A percentile compares a stretch with the other conserved stretches of the same genome.
Evolutionary conservation across 1,140 invertebrate genomes (phyloP).

Genomic region (Drusus annulatus): DNA sequence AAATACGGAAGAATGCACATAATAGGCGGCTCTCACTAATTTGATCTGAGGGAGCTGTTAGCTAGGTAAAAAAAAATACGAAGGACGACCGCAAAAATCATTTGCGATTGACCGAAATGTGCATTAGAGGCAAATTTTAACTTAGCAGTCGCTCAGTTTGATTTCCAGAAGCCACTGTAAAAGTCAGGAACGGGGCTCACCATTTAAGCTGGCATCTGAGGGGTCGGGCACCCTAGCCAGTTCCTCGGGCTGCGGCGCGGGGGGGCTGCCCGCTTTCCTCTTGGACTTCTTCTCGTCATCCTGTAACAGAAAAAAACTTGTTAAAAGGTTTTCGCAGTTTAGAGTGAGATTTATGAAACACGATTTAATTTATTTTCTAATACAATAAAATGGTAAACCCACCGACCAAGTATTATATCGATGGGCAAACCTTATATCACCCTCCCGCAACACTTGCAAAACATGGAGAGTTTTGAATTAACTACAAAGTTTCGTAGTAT

Average conservation of each 20-base stretch:
- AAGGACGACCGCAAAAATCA: background rate
- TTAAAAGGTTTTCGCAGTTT: background rate
- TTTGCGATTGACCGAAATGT: background rate
- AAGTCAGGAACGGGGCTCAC: constrained; percentile 11
- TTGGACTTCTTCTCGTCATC: constrained; percentile 57
- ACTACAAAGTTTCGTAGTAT: too few species aligned
- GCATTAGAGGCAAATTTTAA: background rate
- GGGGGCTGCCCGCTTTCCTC: constrained; percentile 51
- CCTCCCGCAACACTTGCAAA: too few species aligned
- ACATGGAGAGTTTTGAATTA: too few species aligned
- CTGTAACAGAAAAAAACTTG: constrained; percentile 21
- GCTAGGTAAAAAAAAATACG: background rate
- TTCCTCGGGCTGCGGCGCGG: constrained; percentile 48
- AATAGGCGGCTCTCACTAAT: too few species aligned
- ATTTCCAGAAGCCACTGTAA: background rate
- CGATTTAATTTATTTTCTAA: too few species aligned
- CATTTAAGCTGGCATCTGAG: constrained; percentile 55
- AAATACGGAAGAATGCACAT: too few species aligned
- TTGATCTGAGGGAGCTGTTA: too few species aligned
- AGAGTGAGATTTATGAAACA: too few species aligned
- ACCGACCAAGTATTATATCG: too few species aligned
- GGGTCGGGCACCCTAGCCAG: constrained; percentile 54
- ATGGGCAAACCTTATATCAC: too few species aligned
- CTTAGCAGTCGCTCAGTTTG: background rate
- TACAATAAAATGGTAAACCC: too few species aligned